Percentiles rank a stretch among this genome's conserved stretches.
Evolutionary conservation across 2,113 vertebrate species (phyloP).

Genomic region (Myrmecobius fasciatus): DNA sequence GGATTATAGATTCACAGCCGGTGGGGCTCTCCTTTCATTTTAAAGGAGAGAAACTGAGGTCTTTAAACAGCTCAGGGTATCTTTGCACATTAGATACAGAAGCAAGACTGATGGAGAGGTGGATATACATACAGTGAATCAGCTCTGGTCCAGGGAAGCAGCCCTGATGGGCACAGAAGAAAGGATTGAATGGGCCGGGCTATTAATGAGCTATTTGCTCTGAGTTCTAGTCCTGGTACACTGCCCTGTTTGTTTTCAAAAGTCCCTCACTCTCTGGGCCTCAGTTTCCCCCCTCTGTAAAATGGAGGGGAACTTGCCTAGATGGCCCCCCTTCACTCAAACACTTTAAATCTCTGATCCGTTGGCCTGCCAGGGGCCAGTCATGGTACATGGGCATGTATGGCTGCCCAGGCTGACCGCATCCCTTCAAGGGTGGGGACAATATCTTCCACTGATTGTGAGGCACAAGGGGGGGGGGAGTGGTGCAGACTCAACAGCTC

Average conservation of each 20-base stretch:
- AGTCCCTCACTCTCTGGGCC: background rate
- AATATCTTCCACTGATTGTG: background rate
- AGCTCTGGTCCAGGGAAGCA: background rate
- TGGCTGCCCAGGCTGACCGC: background rate
- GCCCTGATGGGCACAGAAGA: background rate
- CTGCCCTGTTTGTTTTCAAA: background rate
- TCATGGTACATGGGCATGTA: background rate
- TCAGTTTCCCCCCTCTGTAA: background rate
- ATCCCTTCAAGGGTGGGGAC: background rate
- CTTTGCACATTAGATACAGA: background rate
- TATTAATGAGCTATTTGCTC: too few species aligned
- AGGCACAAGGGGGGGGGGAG: background rate
- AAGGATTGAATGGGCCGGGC: background rate
- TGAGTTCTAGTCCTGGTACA: too few species aligned
- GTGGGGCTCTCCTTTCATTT: background rate
- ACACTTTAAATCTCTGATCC: background rate
- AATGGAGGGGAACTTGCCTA: background rate
- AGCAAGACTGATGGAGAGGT: background rate
- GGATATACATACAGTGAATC: background rate
- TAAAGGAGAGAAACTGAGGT: background rate
- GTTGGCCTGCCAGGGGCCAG: background rate
- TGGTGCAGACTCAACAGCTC: background rate
- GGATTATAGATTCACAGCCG: background rate
- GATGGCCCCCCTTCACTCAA: rapidly evolving
- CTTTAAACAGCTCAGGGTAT: background rate